These are phyloP conservation scores for Halcyon badia DNA, from an alignment of 2,797 vertebrate species.

Conservation along the genomic window DNA sequence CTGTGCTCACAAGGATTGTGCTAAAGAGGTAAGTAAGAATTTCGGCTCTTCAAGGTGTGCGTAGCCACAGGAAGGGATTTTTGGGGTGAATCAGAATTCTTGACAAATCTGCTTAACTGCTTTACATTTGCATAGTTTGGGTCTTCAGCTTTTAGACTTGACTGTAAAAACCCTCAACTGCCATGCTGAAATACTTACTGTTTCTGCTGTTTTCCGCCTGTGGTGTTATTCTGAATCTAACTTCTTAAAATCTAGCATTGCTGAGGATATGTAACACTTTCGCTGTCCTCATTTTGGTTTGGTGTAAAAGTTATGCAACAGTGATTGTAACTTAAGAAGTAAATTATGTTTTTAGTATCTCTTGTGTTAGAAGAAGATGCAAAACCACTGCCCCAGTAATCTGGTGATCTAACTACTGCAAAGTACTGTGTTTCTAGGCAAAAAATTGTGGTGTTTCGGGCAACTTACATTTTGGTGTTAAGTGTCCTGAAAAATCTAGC, in stretches of 20 bases:
- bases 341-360: neutral
- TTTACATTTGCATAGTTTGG: neutral
- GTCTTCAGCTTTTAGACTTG: neutral
- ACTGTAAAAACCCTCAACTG: neutral
- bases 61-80: neutral
- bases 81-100: neutral
- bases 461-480: neutral
- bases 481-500: neutral
- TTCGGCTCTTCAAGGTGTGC: neutral
- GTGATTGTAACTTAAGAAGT: neutral
- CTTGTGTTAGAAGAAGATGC: neutral
- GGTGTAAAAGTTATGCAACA: neutral
- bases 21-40: constrained; percentile 80
- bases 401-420: neutral
- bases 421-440: rapidly evolving
- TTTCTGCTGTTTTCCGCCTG: neutral
- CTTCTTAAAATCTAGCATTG: neutral
- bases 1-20: constrained; percentile 78
- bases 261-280: neutral
- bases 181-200: neutral
- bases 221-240: neutral
- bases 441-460: neutral
- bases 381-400: neutral
- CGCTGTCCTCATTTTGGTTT: neutral
- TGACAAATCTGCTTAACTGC: neutral